Base-by-base conservation (phyloP, 2,888 invertebrate genomes). In the Hirudinaria manillensis region DNA sequence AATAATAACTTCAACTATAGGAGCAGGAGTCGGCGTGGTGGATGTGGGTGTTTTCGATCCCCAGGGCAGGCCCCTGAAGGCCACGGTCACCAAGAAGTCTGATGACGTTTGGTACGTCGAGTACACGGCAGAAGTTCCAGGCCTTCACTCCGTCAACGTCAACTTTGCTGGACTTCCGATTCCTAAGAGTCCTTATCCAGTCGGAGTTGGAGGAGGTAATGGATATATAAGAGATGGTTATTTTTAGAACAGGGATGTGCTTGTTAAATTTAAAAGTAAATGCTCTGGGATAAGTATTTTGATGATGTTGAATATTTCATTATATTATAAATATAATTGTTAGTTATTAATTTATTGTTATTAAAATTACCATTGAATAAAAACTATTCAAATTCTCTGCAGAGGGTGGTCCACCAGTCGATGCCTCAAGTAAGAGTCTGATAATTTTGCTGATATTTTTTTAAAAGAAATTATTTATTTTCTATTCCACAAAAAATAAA, bases 41-140 rank as follows among this genome's bases (percentile, higher is more conserved):
- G 92, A 93, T 86, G 92, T 92, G 7, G 90, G 90, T 72, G 90
- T 93, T 78, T 86, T 92, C 75, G 92, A 93, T 86, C 91, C 93
- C 0, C 89, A 90, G 78, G 89, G 91, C 77, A 89, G 90, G 78
- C 89, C 90, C 2, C 89, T 92, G 36, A 81, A 82, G 38, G 82
- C 85, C 29, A 80, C 79, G 65, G 82, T 85, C 71, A 80, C 38
- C 89, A 90, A 71, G 89, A 91, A 86, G 84, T 91, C 56, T 88
- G 90, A 75, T 90, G 89, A 90, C 56, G 90, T 91, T 80, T 88
- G 90, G 51, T 92, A 91, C 90, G 92, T 93, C 83, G 93, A 93
- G 85, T 94, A 93, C 85, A 89, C 89, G 0, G 89, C 93, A 1
- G 87, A 89, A 4, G 86, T 88, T 71, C 87, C 89, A 74, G 93